These are phyloP conservation scores for Arge pagana DNA, from an alignment of 2,888 invertebrate species.

Conservation along the genomic window DNA sequence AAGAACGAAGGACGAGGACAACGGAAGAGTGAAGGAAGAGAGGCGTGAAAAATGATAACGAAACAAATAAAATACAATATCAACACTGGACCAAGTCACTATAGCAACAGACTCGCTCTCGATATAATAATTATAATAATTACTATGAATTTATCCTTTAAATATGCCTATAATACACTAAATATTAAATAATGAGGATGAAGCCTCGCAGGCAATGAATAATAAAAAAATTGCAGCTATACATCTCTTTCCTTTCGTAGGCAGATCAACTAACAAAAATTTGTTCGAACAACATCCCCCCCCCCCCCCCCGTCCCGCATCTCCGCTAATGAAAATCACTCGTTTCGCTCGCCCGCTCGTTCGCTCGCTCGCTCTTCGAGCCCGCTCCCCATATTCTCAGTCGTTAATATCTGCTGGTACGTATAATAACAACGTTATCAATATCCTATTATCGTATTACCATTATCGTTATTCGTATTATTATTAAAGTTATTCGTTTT, in stretches of 20 bases:
- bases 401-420: too few relatives aligned
- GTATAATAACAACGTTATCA: conserved; percentile 45
- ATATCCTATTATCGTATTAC: conserved; percentile 42
- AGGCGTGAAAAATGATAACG: conserved; percentile 47
- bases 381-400: too few relatives aligned
- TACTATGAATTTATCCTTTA: conserved; percentile 39
- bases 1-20: conserved; percentile 43
- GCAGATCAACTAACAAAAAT: too few relatives aligned
- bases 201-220: too few relatives aligned
- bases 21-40: conserved; percentile 52
- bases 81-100: conserved; percentile 57
- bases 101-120: conserved; percentile 53
- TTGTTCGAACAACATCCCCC: too few relatives aligned
- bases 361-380: too few relatives aligned
- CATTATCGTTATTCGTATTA: background rate
- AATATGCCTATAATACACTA: conserved; percentile 40
- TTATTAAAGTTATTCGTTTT: background rate
- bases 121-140: conserved; percentile 45
- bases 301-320: too few relatives aligned
- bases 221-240: too few relatives aligned
- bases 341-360: too few relatives aligned
- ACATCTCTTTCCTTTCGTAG: too few relatives aligned
- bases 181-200: too few relatives aligned
- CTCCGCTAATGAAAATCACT: too few relatives aligned
- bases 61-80: conserved; percentile 59